These are phyloP conservation scores for Pachyuromys duprasi DNA, from an alignment of 2,797 vertebrate genomes.

Conservation along the genomic window DNA sequence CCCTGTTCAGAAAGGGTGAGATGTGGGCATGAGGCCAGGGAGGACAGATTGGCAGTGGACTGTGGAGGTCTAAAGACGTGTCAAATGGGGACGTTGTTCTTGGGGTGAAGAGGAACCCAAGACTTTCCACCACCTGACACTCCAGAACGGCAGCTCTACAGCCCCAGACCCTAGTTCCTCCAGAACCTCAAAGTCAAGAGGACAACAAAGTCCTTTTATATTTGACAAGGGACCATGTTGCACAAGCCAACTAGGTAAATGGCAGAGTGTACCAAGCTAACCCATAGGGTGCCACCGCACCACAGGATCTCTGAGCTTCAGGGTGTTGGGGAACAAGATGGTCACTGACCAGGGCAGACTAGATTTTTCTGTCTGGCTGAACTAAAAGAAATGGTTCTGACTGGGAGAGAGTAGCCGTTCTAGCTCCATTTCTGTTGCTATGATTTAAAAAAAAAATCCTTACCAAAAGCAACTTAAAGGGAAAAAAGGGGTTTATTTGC, in stretches of 20 bases:
- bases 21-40: not conserved
- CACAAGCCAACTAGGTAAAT: not conserved
- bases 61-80: accelerated
- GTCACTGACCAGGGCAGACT: not conserved
- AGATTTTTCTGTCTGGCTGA: not conserved
- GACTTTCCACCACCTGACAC: not conserved
- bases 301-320: not conserved
- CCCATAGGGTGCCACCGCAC: too few relatives aligned
- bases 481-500: not conserved
- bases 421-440: not conserved
- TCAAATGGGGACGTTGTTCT: not conserved
- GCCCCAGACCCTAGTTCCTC: not conserved
- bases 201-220: not conserved
- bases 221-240: not conserved
- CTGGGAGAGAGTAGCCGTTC: not conserved
- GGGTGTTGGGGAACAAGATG: not conserved
- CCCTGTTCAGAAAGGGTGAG: not conserved
- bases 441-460: not conserved
- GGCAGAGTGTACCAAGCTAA: not conserved
- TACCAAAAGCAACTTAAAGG: not conserved
- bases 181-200: not conserved
- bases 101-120: not conserved
- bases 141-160: not conserved
- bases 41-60: not conserved
- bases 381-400: not conserved